Base-by-base conservation (phyloP, 2,797 vertebrate genomes). In the Spea hammondii region DNA sequence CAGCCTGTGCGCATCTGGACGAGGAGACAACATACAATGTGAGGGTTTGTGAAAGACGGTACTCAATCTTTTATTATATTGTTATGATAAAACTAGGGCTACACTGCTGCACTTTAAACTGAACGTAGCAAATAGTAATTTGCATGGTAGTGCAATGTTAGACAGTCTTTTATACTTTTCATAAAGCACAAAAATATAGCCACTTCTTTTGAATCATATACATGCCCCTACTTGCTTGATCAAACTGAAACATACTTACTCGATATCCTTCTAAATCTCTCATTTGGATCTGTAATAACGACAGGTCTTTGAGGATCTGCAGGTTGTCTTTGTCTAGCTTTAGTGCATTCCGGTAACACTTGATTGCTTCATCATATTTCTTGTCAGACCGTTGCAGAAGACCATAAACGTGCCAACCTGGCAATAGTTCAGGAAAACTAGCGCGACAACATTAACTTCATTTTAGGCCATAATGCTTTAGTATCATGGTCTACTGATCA, bases 291-390 rank as follows among this genome's bases (percentile, higher is more conserved):
- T 93, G 92, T 78, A 93, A 83, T 32, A 93, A 79, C 69, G 91
- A 93, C 8, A 93, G 91, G 83, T 93, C 92, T 67, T 91, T 89
- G 78, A 93, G 83, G 48, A 93, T 93, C 72, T 93, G 92, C 9
- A 93, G 83, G 69, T 93, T 93, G 86, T 93, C 91, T 86, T 92
- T 93, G 85, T 93, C 92, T 70, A 92, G 86, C 54, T 92, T 93
- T 72, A 93, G 91, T 4, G 92, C 92, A 84, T 92, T 93, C 81
- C 91, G 87, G 78, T 93, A 93, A 84, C 91, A 93, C 76, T 93
- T 93, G 84, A 93, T 93, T 69, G 92, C 92, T 88, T 93, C 92
- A 79, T 93, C 91, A 0, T 93, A 93, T 71, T 92, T 93, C 86
- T 93, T 93, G 87, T 93, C 92, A 0, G 92, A 93, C 72, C 91